Evolutionary conservation across 1,140 invertebrate species (phyloP).

Genomic region (Heterodera carotae): DNA sequence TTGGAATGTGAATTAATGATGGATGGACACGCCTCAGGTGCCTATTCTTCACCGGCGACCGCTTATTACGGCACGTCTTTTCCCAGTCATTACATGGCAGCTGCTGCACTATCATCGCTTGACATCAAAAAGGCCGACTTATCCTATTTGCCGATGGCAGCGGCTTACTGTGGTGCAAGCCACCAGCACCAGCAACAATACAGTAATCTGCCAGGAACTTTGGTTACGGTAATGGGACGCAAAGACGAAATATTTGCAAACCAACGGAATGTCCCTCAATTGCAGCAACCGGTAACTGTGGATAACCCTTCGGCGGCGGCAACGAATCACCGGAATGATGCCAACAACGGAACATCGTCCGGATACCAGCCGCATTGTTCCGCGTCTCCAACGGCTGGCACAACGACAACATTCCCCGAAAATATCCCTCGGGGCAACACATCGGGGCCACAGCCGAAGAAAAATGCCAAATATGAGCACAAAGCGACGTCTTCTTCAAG

Average conservation of each 20-base stretch:
- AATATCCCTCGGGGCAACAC: background rate
- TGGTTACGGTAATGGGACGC: background rate
- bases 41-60: background rate
- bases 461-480: background rate
- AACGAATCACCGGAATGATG: background rate
- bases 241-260: background rate
- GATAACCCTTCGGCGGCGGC: background rate
- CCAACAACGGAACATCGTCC: background rate
- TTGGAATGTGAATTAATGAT: background rate
- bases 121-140: conserved; percentile 1
- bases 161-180: background rate
- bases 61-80: background rate
- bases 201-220: background rate
- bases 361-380: background rate
- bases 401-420: background rate
- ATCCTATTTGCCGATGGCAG: background rate
- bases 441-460: background rate
- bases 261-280: background rate
- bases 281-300: background rate
- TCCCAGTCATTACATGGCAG: conserved; percentile 6
- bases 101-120: background rate
- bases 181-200: background rate
- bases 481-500: background rate
- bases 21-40: background rate
- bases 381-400: background rate